These are phyloP conservation scores for Trachythela sp. DNA, from an alignment of 64 coral and sea anemone species.

Conservation along the genomic window DNA sequence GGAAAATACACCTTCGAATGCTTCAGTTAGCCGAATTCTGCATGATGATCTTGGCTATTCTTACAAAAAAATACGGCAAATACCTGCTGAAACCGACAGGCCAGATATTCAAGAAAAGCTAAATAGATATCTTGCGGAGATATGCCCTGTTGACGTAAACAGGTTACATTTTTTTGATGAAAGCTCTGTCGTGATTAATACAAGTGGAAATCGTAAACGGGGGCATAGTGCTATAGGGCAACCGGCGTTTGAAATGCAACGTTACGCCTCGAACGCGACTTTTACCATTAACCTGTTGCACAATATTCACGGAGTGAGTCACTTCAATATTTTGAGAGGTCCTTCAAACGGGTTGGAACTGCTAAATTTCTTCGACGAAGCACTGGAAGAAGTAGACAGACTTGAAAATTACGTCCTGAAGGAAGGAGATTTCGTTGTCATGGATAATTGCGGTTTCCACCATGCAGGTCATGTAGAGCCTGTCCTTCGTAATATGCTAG, in stretches of 20 bases:
- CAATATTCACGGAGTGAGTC: slow-evolving; percentile 21
- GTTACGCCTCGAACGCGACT: slow-evolving; percentile 50
- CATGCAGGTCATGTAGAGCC: slow-evolving; percentile 43
- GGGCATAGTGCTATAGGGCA: slow-evolving; percentile 27
- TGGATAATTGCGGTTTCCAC: slow-evolving; percentile 66
- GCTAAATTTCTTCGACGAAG: background rate
- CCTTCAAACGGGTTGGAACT: slow-evolving; percentile 22
- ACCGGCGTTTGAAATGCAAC: slow-evolving; percentile 48
- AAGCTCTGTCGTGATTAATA: background rate
- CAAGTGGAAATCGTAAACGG: slow-evolving; percentile 33
- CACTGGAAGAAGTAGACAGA: slow-evolving; percentile 46
- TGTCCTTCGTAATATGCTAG: slow-evolving; percentile 50
- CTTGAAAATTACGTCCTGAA: slow-evolving; percentile 46
- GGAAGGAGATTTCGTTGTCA: slow-evolving; percentile 28
- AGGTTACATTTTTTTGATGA: background rate
- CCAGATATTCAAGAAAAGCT: background rate
- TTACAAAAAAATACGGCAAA: background rate
- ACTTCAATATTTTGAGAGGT: slow-evolving; percentile 6
- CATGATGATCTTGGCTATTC: background rate
- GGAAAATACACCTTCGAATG: background rate
- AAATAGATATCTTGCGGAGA: background rate
- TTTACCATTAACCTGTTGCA: slow-evolving; percentile 28
- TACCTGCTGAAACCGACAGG: background rate
- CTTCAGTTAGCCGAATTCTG: background rate
- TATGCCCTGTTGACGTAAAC: background rate